Evolutionary conservation across 2,888 invertebrate genomes (phyloP).

Genomic region (Bursaphelenchus okinawaensis): DNA sequence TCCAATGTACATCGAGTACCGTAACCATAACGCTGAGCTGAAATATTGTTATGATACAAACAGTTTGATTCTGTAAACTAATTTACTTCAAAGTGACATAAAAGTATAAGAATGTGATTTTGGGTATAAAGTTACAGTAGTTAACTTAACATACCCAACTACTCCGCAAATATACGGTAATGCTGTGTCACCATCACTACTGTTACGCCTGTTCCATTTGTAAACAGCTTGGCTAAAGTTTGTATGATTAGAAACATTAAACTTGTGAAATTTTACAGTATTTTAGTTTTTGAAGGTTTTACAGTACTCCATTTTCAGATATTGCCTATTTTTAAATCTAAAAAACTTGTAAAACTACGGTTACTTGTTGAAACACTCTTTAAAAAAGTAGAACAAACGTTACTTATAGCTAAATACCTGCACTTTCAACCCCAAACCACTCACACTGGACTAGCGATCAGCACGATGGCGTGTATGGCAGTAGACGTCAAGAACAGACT

Average conservation of each 20-base stretch:
- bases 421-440: slow-evolving; percentile 1
- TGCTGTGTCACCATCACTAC: slow-evolving; percentile 49
- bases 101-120: not conserved
- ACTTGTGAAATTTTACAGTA: too few species aligned
- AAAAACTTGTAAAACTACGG: not conserved
- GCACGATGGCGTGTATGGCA: slow-evolving; percentile 52
- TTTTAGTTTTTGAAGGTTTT: too few species aligned
- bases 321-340: not conserved
- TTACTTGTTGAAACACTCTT: too few species aligned
- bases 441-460: slow-evolving; percentile 54
- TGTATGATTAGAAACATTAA: not conserved
- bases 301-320: too few species aligned
- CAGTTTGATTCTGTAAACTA: not conserved
- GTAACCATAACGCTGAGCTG: slow-evolving; percentile 49
- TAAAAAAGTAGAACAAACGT: too few species aligned
- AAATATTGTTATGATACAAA: not conserved
- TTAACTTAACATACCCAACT: slow-evolving; percentile 34
- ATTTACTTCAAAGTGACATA: not conserved
- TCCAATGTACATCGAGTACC: slow-evolving; percentile 52
- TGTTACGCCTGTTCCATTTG: slow-evolving; percentile 51
- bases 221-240: slow-evolving; percentile 53
- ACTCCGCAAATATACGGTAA: slow-evolving; percentile 51
- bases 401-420: not conserved
- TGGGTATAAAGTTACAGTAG: not conserved
- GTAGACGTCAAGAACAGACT: slow-evolving; percentile 50